Percentiles rank a stretch among this genome's conserved stretches.
Conservation (phyloP, 2,113 vertebrate species). For the Sclerurus mexicanus region DNA sequence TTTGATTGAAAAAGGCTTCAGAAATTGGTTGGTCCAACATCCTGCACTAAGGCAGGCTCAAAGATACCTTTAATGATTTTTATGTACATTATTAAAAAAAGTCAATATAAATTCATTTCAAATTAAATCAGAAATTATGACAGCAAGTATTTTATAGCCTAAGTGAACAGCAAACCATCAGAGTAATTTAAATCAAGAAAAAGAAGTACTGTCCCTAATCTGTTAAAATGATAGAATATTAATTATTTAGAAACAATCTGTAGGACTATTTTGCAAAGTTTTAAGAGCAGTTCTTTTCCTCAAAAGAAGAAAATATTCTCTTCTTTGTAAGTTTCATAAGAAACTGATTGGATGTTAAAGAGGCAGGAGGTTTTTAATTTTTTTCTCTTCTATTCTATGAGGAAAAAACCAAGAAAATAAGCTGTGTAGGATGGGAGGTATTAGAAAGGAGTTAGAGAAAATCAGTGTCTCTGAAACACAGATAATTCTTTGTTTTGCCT, state of each 20-base stretch:
- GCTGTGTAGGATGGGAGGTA: neutral
- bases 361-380: neutral
- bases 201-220: neutral
- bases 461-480: neutral
- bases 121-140: constrained; percentile 1
- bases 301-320: neutral
- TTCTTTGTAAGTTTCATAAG: neutral
- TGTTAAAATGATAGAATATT: neutral
- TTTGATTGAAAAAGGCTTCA: neutral
- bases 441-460: neutral
- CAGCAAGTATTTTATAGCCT: neutral
- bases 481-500: neutral
- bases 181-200: neutral
- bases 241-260: neutral
- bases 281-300: neutral
- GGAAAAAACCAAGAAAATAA: neutral
- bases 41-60: neutral
- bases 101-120: neutral
- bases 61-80: neutral
- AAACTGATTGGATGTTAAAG: neutral
- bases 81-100: neutral
- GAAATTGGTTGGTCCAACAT: neutral
- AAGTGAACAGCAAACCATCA: neutral
- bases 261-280: neutral
- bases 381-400: neutral